These are phyloP conservation scores for Allygus modestus DNA, from an alignment of 2,888 invertebrate species.

Conservation along the genomic window DNA sequence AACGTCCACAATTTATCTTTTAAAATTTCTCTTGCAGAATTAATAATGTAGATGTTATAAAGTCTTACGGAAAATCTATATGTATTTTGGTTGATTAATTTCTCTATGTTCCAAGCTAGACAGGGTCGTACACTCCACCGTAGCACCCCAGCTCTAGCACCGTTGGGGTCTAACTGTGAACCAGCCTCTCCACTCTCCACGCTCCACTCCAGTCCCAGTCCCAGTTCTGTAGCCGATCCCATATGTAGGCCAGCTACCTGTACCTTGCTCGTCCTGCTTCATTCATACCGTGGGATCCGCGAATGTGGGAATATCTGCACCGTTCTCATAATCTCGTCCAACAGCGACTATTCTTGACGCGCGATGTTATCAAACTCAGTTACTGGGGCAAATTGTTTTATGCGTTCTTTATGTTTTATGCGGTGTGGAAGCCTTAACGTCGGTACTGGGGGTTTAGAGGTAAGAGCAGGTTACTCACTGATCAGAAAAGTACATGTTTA, in stretches of 20 bases:
- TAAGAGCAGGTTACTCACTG: too few species aligned
- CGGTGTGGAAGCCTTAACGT: too few species aligned
- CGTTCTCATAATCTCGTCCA: constrained; percentile 4
- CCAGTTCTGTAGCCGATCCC: constrained; percentile 1
- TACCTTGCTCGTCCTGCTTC: neutral
- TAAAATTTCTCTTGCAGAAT: too few species aligned
- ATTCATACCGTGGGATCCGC: constrained; percentile 9
- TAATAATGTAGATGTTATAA: too few species aligned
- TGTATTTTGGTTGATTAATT: too few species aligned
- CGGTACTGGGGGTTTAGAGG: too few species aligned
- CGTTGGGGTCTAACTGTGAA: constrained; percentile 2
- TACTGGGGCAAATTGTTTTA: neutral
- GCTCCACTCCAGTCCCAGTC: neutral
- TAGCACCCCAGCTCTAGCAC: neutral
- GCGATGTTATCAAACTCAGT: neutral
- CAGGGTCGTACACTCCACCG: neutral
- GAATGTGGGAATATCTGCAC: constrained; percentile 4
- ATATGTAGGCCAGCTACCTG: constrained; percentile 37
- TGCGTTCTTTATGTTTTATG: too few species aligned
- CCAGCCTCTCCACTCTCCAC: neutral
- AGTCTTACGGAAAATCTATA: too few species aligned
- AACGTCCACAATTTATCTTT: too few species aligned
- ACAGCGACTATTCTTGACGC: neutral
- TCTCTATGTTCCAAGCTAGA: too few species aligned
- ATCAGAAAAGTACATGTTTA: too few species aligned